A percentile compares a stretch with the other conserved stretches of the same genome.
Conservation (phyloP, 1,140 invertebrate genomes). For the Coptotermes formosanus region DNA sequence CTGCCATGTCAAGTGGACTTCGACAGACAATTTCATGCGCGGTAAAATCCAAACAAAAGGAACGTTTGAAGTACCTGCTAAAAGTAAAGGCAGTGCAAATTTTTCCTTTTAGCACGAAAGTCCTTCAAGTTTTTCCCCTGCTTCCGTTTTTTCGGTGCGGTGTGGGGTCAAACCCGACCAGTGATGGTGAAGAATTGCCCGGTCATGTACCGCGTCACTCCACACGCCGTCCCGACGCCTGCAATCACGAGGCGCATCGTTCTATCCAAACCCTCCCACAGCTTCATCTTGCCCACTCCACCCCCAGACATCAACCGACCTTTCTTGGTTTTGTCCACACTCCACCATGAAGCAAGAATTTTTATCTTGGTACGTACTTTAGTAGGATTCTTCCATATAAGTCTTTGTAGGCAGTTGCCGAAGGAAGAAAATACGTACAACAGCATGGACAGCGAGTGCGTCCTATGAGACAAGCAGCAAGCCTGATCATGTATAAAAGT, state of each 20-base stretch:
- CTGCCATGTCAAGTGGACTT: no score
- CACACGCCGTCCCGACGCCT: conserved; percentile 1
- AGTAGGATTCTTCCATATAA: background rate
- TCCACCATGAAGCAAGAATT: background rate
- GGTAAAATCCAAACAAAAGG: no score
- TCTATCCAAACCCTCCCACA: background rate
- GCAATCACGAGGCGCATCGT: background rate
- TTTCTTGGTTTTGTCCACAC: background rate
- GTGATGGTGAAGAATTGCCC: background rate
- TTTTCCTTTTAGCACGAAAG: background rate
- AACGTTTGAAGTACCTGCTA: no score
- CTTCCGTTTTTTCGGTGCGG: background rate
- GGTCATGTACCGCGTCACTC: background rate
- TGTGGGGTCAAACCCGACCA: background rate
- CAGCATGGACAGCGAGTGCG: background rate
- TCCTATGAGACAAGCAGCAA: background rate
- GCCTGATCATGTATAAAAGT: no score
- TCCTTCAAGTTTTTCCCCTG: background rate
- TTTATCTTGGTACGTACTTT: background rate
- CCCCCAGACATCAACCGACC: no score
- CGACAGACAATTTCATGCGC: no score
- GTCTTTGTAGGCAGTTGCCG: background rate
- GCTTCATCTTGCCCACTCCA: no score
- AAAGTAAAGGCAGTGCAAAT: no score
- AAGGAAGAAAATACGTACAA: background rate